Evolutionary conservation across 2,797 vertebrate genomes (phyloP).

Genomic region (Malacoctenus gilli): DNA sequence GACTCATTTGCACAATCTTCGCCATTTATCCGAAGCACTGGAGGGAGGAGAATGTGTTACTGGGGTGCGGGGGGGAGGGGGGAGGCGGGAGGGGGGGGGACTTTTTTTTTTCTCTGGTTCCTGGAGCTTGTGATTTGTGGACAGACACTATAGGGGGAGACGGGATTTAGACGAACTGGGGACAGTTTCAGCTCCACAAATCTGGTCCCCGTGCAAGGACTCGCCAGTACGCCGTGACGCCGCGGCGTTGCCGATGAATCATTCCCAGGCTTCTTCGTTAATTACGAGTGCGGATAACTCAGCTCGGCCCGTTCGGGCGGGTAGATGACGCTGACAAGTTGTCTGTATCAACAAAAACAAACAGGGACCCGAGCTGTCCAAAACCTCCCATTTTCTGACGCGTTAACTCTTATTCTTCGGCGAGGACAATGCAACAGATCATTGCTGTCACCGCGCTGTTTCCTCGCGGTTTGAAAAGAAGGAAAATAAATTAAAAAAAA

Average conservation of each 20-base stretch:
- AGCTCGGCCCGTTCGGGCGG: conserved; percentile 17
- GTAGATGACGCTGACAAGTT: conserved; percentile 9
- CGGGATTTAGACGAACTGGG: not conserved
- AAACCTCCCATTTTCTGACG: conserved; percentile 25
- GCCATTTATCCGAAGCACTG: not conserved
- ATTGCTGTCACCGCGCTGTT: conserved; percentile 20
- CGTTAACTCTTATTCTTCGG: conserved; percentile 36
- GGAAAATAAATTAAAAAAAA: not conserved
- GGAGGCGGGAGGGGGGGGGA: too few relatives aligned
- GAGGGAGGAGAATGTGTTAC: conserved; percentile 1
- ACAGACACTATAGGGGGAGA: not conserved
- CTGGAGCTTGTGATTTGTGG: conserved; percentile 5
- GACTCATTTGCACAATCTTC: not conserved
- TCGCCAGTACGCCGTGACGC: too few relatives aligned
- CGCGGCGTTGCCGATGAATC: conserved; percentile 6
- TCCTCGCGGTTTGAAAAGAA: conserved; percentile 37
- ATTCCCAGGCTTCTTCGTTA: conserved; percentile 6
- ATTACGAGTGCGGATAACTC: not conserved
- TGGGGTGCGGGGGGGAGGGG: too few relatives aligned
- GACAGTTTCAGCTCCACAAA: conserved; percentile 17
- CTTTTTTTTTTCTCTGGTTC: not conserved
- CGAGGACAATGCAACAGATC: conserved; percentile 27
- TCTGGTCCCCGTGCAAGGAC: too few relatives aligned
- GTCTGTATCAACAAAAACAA: conserved; percentile 14
- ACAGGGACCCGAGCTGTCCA: conserved; percentile 4